Conservation (phyloP, 2,113 vertebrate species). For the Patagioenas fasciata region DNA sequence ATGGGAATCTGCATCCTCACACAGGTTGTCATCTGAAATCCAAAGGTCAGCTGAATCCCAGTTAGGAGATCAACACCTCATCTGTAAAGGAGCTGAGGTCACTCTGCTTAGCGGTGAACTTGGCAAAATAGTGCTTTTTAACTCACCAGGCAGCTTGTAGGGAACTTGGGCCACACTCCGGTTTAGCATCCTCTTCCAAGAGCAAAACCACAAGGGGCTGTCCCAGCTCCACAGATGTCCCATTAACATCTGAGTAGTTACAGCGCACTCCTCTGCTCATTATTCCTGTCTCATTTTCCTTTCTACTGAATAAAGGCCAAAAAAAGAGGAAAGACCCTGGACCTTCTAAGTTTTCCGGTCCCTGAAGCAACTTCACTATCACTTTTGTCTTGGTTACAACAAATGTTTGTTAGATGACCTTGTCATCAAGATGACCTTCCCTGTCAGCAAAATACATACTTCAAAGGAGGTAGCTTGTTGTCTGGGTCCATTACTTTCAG, state of each 20-base stretch:
- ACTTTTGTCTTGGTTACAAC: neutral
- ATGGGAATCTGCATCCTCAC: neutral
- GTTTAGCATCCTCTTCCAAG: neutral
- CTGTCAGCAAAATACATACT: neutral
- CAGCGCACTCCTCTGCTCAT: neutral
- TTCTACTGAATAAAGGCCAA: neutral
- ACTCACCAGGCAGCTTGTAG: neutral
- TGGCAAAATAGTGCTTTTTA: neutral
- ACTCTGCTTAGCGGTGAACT: neutral
- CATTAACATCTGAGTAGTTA: neutral
- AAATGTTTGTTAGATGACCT: neutral
- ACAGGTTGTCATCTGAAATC: neutral
- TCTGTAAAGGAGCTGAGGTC: neutral
- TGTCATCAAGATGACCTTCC: neutral
- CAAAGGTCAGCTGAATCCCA: neutral
- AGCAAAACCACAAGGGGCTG: neutral
- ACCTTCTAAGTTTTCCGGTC: neutral
- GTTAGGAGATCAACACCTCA: neutral
- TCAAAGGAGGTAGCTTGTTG: neutral
- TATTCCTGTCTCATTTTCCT: neutral
- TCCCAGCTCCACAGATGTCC: neutral
- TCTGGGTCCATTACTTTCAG: neutral
- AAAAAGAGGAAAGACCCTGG: neutral
- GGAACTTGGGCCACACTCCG: neutral
- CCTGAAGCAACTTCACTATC: neutral